phyloP scores from a whole-genome alignment of 2,113 vertebrate genomes.

The Chaenocephalus aceratus region DNA sequence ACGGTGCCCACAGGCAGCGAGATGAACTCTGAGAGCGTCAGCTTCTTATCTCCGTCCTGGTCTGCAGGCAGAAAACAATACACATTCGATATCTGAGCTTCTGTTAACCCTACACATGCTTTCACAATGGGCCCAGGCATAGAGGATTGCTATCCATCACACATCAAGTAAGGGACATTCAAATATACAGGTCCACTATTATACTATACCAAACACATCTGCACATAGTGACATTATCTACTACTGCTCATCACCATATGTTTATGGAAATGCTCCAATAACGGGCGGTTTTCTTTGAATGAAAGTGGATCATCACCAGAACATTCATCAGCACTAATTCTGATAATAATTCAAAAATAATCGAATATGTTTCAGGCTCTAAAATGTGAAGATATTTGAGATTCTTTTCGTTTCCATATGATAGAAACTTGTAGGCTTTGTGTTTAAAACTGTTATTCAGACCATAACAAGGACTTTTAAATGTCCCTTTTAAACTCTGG shows the following conservation, averaged over 20 bases:
- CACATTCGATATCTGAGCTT: neutral
- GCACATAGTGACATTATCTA: neutral
- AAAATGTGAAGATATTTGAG: too few relatives aligned
- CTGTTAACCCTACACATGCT: too few relatives aligned
- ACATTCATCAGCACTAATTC: too few relatives aligned
- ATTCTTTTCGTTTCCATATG: too few relatives aligned
- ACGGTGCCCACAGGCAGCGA: constrained; percentile 94
- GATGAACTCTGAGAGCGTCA: constrained; percentile 94
- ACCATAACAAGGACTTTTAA: neutral
- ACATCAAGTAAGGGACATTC: too few relatives aligned
- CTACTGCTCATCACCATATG: neutral
- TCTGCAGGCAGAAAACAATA: constrained; percentile 76
- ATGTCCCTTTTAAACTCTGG: neutral
- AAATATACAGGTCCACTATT: too few relatives aligned
- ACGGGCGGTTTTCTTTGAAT: neutral
- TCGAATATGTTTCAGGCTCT: too few relatives aligned
- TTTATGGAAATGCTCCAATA: neutral
- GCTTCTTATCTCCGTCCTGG: constrained; percentile 91
- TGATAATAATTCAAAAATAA: too few relatives aligned
- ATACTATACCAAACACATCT: neutral
- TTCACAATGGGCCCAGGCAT: too few relatives aligned
- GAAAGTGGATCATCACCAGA: too few relatives aligned
- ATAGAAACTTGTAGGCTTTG: too few relatives aligned
- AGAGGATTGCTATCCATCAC: too few relatives aligned
- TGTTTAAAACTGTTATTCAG: neutral